Percentiles rank a stretch among this genome's conserved stretches.
Conservation (phyloP, 2,888 invertebrate species). For the Anoplius nigerrimus region DNA sequence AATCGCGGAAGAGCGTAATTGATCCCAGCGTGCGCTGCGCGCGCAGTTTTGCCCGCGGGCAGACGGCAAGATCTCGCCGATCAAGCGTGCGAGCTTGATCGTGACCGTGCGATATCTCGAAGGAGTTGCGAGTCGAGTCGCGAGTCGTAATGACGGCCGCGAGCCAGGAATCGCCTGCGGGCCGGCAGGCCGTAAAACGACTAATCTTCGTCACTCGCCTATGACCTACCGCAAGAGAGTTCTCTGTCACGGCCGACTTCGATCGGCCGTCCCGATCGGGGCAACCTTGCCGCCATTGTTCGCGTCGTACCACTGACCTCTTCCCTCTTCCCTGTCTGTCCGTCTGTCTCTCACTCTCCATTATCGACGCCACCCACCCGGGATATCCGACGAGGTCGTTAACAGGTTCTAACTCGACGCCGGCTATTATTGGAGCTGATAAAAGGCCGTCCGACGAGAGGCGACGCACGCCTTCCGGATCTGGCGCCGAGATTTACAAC, state of each 20-base stretch:
- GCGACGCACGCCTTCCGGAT: neutral
- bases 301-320: constrained; percentile 60
- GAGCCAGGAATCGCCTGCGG: constrained; percentile 34
- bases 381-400: constrained; percentile 26
- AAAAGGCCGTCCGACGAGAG: constrained; percentile 34
- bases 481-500: too few species aligned
- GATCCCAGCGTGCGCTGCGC: too few species aligned
- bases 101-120: too few species aligned
- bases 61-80: too few species aligned
- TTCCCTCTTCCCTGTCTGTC: too few species aligned
- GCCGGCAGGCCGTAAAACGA: constrained; percentile 39
- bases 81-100: too few species aligned
- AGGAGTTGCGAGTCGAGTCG: neutral
- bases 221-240: constrained; percentile 60
- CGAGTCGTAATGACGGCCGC: constrained; percentile 33
- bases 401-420: constrained; percentile 36
- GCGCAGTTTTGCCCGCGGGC: too few species aligned
- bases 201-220: constrained; percentile 45
- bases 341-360: neutral
- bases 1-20: too few species aligned
- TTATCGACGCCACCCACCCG: neutral
- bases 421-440: constrained; percentile 31
- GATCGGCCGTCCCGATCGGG: constrained; percentile 40
- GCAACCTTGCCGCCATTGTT: constrained; percentile 39
- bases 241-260: constrained; percentile 63